phyloP scores from a whole-genome alignment of 2,888 invertebrate genomes.

The Therioaphis trifolii region DNA sequence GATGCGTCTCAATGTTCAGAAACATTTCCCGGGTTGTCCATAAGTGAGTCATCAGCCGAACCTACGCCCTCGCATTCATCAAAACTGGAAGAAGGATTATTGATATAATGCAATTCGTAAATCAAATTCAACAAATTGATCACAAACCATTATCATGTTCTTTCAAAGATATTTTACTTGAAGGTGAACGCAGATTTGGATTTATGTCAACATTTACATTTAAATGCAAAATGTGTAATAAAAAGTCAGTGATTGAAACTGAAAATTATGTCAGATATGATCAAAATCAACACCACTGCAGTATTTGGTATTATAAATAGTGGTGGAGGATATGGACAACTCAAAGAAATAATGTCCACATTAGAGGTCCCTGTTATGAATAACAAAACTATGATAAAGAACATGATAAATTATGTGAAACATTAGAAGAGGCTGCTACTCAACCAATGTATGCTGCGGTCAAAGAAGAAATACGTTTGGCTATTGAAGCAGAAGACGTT shows the following conservation, averaged over 20 bases:
- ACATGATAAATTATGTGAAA: neutral
- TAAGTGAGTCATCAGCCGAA: neutral
- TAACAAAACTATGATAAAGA: neutral
- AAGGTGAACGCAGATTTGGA: neutral
- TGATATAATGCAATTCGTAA: neutral
- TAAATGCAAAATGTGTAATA: constrained; percentile 16
- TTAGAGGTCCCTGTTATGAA: neutral
- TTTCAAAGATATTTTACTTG: neutral
- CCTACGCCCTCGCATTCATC: neutral
- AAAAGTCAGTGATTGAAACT: neutral
- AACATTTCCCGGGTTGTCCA: no score
- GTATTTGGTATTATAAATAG: neutral
- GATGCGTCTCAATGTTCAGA: no score
- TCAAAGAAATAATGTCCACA: neutral
- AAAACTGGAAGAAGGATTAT: constrained; percentile 11
- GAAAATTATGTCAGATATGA: neutral
- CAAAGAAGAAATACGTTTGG: neutral
- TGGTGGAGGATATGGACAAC: constrained; percentile 5
- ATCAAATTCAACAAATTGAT: constrained; percentile 2
- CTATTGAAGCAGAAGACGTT: neutral
- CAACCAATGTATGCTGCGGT: neutral
- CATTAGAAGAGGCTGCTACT: neutral
- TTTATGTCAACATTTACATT: neutral
- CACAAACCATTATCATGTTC: constrained; percentile 1
- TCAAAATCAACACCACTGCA: neutral